Evolutionary conservation across 2,888 invertebrate genomes (phyloP).

Genomic region (Limnephilus auricula): DNA sequence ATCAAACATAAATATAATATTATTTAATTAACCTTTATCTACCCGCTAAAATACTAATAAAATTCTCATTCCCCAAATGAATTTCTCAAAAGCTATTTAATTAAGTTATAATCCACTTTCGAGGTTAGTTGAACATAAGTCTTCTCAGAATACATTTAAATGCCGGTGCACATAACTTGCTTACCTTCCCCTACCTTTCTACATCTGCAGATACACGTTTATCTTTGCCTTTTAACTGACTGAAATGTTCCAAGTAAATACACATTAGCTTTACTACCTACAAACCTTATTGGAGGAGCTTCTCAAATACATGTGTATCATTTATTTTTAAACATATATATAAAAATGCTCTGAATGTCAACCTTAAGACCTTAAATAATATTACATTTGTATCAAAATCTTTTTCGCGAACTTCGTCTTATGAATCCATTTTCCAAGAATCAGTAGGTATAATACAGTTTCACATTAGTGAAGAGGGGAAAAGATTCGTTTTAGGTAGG

Average conservation of each 20-base stretch:
- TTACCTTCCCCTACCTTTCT: neutral
- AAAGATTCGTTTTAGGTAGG: neutral
- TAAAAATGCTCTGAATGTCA: neutral
- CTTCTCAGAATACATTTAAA: neutral
- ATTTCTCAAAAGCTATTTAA: constrained; percentile 26
- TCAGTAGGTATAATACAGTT: neutral
- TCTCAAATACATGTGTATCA: neutral
- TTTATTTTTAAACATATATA: neutral
- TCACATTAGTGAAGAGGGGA: neutral
- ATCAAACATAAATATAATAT: too few relatives aligned
- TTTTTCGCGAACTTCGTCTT: neutral
- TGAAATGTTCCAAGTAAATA: neutral
- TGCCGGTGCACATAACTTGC: constrained; percentile 5
- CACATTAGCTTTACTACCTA: neutral
- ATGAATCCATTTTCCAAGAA: neutral
- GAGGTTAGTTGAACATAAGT: neutral
- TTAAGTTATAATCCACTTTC: constrained; percentile 14
- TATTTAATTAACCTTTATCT: neutral
- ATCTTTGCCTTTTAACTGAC: neutral
- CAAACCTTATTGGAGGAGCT: neutral
- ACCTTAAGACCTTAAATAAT: neutral
- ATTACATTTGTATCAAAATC: neutral
- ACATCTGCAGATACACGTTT: neutral
- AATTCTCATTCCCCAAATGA: neutral
- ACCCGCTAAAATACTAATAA: neutral